A percentile compares a stretch with the other conserved stretches of the same genome.
phyloP scores from a whole-genome alignment of 2,797 vertebrate genomes.

The Ctenochaetus hawaiiensis region DNA sequence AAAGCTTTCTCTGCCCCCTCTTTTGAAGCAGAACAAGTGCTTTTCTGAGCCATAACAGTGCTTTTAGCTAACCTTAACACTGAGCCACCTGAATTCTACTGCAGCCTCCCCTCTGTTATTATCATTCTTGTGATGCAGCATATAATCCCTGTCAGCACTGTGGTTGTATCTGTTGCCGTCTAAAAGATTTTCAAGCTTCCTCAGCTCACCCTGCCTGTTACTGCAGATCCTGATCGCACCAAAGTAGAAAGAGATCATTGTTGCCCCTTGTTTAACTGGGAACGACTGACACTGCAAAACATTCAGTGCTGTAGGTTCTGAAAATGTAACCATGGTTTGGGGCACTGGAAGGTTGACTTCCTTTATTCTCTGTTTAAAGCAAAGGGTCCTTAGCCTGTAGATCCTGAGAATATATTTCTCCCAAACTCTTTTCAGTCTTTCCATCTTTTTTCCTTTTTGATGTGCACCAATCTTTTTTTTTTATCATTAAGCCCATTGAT shows the following conservation, averaged over 20 bases:
- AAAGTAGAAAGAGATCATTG: conserved; percentile 31
- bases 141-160: conserved; percentile 50
- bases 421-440: not conserved
- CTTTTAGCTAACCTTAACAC: conserved; percentile 36
- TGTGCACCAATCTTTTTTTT: not conserved
- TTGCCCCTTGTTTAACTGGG: conserved; percentile 5
- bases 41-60: conserved; percentile 19
- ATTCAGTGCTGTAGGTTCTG: conserved; percentile 11
- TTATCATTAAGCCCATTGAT: not conserved
- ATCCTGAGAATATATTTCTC: conserved; percentile 4
- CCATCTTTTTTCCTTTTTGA: not conserved
- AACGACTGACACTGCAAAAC: conserved; percentile 12
- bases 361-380: conserved; percentile 25
- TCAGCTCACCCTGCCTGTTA: conserved; percentile 18
- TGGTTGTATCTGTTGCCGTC: conserved; percentile 33
- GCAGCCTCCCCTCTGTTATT: conserved; percentile 55
- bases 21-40: conserved; percentile 46
- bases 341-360: not conserved
- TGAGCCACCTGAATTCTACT: conserved; percentile 47
- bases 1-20: conserved; percentile 4
- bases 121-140: conserved; percentile 65
- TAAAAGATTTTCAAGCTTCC: conserved; percentile 15
- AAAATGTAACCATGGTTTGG: conserved; percentile 18
- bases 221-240: conserved; percentile 7
- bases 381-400: conserved; percentile 3